Conservation (phyloP, 2,888 invertebrate genomes). For the Antheraea yamamai region DNA sequence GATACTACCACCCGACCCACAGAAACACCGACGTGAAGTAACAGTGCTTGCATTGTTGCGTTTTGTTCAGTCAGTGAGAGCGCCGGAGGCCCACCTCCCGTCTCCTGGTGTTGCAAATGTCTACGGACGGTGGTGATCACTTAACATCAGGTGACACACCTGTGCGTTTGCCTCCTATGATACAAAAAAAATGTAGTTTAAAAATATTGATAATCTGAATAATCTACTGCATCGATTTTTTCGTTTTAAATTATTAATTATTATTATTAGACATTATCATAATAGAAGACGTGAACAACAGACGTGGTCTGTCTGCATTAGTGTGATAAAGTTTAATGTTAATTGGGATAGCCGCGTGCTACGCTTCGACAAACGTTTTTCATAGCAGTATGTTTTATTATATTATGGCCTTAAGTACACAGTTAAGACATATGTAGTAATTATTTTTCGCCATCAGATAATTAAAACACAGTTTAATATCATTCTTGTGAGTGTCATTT, state of each 20-base stretch:
- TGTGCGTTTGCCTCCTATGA: too few relatives aligned
- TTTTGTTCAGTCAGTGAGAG: too few relatives aligned
- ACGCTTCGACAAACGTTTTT: conserved; percentile 4
- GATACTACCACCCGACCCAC: too few relatives aligned
- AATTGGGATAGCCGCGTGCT: conserved; percentile 34
- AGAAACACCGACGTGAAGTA: too few relatives aligned
- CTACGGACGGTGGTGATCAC: too few relatives aligned
- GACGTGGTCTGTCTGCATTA: not conserved
- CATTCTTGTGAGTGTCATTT: not conserved
- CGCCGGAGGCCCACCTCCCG: too few relatives aligned
- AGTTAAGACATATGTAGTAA: not conserved
- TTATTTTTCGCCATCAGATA: not conserved
- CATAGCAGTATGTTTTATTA: conserved; percentile 15
- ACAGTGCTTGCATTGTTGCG: too few relatives aligned
- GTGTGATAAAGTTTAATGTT: conserved; percentile 43
- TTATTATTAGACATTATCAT: not conserved
- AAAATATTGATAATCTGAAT: too few relatives aligned
- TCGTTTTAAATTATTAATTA: not conserved
- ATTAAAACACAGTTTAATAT: not conserved
- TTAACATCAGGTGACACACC: too few relatives aligned
- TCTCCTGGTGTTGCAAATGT: too few relatives aligned
- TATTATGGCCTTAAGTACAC: not conserved
- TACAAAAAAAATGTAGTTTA: too few relatives aligned
- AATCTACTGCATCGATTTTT: not conserved
- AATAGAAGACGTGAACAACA: conserved; percentile 1